Evolutionary conservation across 2,113 vertebrate species (phyloP).

Genomic region (Thalassarche chlororhynchos): DNA sequence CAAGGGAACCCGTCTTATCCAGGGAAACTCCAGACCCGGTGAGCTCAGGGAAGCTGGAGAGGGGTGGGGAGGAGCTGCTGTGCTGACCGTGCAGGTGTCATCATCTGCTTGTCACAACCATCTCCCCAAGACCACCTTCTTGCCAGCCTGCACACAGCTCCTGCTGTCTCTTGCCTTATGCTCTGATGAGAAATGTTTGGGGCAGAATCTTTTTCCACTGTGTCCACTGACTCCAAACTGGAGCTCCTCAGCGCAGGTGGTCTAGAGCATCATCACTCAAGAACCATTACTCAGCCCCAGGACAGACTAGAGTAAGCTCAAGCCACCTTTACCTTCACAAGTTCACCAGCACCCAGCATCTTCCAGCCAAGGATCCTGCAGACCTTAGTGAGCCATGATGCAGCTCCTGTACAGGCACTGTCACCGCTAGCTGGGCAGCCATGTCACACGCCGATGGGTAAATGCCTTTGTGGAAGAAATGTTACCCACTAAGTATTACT

Average conservation of each 20-base stretch:
- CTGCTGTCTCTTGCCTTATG: background rate
- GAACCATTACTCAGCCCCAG: background rate
- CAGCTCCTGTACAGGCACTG: background rate
- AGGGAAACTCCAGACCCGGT: fast-evolving
- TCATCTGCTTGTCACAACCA: background rate
- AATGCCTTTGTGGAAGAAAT: background rate
- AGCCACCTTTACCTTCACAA: background rate
- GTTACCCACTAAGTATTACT: too few species aligned
- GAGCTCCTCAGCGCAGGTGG: background rate
- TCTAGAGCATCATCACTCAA: background rate
- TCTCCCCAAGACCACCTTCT: too few species aligned
- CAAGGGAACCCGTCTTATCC: fast-evolving
- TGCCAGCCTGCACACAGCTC: background rate
- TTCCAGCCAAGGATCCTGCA: background rate
- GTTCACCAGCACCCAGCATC: background rate
- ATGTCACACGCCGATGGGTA: fast-evolving
- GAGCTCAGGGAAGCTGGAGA: background rate
- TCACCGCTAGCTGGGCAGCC: background rate
- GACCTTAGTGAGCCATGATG: fast-evolving
- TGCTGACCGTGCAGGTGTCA: background rate
- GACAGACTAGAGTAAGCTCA: too few species aligned
- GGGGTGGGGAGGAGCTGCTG: background rate
- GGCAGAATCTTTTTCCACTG: background rate
- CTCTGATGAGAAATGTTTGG: background rate
- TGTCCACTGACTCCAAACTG: background rate